These are phyloP conservation scores for Sciurus carolinensis DNA, from an alignment of 2,797 vertebrate species.

Conservation along the genomic window DNA sequence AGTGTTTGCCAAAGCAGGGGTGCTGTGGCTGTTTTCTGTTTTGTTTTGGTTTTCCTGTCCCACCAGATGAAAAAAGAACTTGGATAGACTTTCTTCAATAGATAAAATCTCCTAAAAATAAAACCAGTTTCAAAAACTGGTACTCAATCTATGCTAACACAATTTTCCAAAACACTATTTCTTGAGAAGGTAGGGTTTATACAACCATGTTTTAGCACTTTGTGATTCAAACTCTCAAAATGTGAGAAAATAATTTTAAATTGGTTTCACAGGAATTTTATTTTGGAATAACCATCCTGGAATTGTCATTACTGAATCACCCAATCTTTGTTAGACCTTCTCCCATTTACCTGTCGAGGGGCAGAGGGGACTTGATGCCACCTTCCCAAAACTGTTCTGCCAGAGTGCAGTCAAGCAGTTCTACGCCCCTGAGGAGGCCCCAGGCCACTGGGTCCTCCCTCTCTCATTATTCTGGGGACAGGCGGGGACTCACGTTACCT, in stretches of 20 bases:
- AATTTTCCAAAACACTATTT: background rate
- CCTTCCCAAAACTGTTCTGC: background rate
- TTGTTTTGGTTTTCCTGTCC: background rate
- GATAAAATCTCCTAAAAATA: background rate
- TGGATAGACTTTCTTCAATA: background rate
- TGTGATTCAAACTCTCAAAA: constrained; percentile 16
- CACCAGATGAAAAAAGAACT: background rate
- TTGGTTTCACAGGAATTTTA: background rate
- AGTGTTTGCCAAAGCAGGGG: background rate
- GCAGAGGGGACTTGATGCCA: background rate
- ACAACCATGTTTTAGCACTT: constrained; percentile 40
- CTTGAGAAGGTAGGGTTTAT: background rate
- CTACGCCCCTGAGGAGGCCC: background rate
- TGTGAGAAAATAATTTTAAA: background rate
- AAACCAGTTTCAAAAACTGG: constrained; percentile 26
- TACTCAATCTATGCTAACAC: background rate
- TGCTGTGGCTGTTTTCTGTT: background rate
- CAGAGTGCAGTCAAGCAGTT: background rate
- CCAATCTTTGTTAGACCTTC: background rate
- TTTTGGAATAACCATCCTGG: background rate
- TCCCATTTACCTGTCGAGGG: background rate
- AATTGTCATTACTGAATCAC: background rate
- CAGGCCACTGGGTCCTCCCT: background rate
- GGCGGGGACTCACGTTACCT: background rate
- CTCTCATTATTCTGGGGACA: background rate